Percentiles rank a stretch among this genome's conserved stretches.
Evolutionary conservation across 1,140 invertebrate species (phyloP).

Genomic region (Forficula auricularia): DNA sequence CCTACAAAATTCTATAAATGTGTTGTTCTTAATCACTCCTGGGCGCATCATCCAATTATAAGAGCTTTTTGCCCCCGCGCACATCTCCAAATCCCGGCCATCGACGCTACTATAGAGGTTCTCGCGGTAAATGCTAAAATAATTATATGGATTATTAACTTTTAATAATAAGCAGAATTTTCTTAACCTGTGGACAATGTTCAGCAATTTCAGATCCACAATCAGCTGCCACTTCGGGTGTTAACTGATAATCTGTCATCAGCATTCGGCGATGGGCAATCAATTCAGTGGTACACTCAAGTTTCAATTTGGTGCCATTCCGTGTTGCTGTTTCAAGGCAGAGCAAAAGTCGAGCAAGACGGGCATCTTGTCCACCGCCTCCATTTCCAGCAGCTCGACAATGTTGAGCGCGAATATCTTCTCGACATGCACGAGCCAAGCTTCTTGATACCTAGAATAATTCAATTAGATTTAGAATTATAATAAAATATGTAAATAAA

Average conservation of each 20-base stretch:
- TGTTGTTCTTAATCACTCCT: too few relatives aligned
- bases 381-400: constrained; percentile 28
- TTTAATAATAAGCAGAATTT: too few relatives aligned
- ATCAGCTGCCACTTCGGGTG: constrained; percentile 74
- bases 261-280: constrained; percentile 74
- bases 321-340: constrained; percentile 77
- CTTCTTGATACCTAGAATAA: constrained; percentile 42
- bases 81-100: too few relatives aligned
- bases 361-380: constrained; percentile 30
- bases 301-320: constrained; percentile 40
- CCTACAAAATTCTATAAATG: too few relatives aligned
- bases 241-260: constrained; percentile 82
- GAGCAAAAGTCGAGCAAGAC: constrained; percentile 76
- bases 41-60: too few relatives aligned
- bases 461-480: too few relatives aligned
- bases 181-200: too few relatives aligned
- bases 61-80: too few relatives aligned
- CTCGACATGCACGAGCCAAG: constrained; percentile 69
- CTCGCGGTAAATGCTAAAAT: too few relatives aligned
- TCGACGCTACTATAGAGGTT: too few relatives aligned
- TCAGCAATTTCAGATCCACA: constrained; percentile 31
- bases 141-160: too few relatives aligned
- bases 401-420: constrained; percentile 71
- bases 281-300: constrained; percentile 60
- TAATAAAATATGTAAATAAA: too few relatives aligned